Percentiles rank a stretch among this genome's conserved stretches.
These are phyloP conservation scores for Tringa solitaria DNA, from an alignment of 2,113 vertebrate species.

Conservation along the genomic window DNA sequence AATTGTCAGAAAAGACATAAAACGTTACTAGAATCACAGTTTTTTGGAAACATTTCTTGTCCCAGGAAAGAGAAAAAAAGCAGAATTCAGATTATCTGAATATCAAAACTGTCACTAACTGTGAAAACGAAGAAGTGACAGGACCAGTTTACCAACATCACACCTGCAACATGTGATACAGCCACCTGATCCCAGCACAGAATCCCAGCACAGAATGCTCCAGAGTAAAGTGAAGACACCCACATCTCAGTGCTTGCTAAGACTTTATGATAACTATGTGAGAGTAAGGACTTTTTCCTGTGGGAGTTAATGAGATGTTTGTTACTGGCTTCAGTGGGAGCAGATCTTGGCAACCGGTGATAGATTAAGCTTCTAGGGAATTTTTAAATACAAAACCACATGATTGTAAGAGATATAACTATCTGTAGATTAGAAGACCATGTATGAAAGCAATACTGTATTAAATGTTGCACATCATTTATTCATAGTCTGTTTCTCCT, in stretches of 20 bases:
- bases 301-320: constrained; percentile 6
- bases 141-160: not conserved
- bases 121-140: not conserved
- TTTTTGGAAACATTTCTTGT: not conserved
- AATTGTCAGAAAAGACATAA: not conserved
- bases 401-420: not conserved
- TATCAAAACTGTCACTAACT: not conserved
- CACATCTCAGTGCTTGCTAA: not conserved
- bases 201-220: not conserved
- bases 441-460: not conserved
- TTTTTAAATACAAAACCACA: not conserved
- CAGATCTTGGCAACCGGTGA: not conserved
- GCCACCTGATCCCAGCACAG: not conserved
- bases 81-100: not conserved
- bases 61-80: not conserved
- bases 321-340: not conserved
- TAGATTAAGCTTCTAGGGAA: not conserved
- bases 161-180: not conserved
- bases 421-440: not conserved
- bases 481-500: not conserved
- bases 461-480: not conserved
- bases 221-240: not conserved
- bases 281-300: not conserved
- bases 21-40: not conserved
- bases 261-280: not conserved